Base-by-base conservation (phyloP, 2,888 invertebrate species). In the Lissonota sp. region DNA sequence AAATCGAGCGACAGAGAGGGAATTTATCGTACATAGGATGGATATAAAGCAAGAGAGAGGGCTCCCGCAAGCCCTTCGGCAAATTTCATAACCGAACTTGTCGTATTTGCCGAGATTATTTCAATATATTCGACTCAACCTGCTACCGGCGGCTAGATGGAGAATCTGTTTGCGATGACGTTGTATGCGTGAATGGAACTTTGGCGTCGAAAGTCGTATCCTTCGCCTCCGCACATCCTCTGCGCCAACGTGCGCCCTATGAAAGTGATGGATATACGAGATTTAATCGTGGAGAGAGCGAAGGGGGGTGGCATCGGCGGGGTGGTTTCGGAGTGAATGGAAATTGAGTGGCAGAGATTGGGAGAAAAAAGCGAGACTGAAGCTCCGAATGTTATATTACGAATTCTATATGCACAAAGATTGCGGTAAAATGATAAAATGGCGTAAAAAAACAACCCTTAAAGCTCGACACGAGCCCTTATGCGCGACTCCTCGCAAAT, bases 1-100 rank as follows among this genome's bases (percentile, higher is more conserved):
- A 72, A 67, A 75, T 60, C 60, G 46, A 74, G 40, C 37, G 63
- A 58, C 62, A 60, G 73, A 69, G 58, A 60, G 26, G 26, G 26
- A 26, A 44, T 72, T 60, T 67, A 79, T 66, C 46, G 64, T 58
- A 57, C 26, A 26, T 26, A 26, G 67, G 77, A 58, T 60, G 51
- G 51, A 78, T 58, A 60, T 26, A 26, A 26, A 26, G 80, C 70
- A 72, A 84, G 85, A 85, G 85, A 86, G 86, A 81, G 89, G 88
- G 88, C 89, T 83, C 84, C 85, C 91, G 88, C 92, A 92, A 92
- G 92, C 92, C 92, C 92, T 92, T 92, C 90, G 92, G 92, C 92
- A 92, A 92, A 92, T 92, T 92, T 92, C 92, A 92, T 92, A 92
- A 92, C 92, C 92, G 92, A 92, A 92, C 92, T 92, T 92, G 92